Percentiles rank a stretch among this genome's conserved stretches.
phyloP scores from a whole-genome alignment of 1,140 invertebrate genomes.

The Drosophila nannoptera region DNA sequence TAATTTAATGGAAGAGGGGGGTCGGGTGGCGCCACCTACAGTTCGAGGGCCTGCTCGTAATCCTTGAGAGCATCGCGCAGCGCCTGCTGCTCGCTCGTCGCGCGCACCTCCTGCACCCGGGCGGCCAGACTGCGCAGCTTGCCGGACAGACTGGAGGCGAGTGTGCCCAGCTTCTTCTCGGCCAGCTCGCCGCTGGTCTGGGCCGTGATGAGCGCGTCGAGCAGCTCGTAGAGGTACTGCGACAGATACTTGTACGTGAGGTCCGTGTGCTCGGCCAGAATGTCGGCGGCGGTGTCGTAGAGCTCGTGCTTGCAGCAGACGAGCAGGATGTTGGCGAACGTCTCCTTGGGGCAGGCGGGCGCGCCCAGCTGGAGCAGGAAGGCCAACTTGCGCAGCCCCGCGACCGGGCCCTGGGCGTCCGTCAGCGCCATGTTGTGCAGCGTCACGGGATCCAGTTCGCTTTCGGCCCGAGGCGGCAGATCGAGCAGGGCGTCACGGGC shows the following conservation, averaged over 20 bases:
- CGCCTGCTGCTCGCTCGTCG: conserved; percentile 92
- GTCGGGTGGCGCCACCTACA: conserved; percentile 41
- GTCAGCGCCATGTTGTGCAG: conserved; percentile 98
- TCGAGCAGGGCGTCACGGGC: conserved; percentile 97
- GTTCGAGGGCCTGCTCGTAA: conserved; percentile 94
- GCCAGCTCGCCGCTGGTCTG: conserved; percentile 98
- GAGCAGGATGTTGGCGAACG: conserved; percentile 96
- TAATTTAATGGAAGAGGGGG: no score
- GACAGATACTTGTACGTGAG: conserved; percentile 97
- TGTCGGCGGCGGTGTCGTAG: conserved; percentile 98
- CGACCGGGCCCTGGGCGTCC: conserved; percentile 92
- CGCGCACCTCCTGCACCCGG: conserved; percentile 93
- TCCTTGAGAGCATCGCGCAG: conserved; percentile 94
- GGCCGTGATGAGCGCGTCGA: conserved; percentile 97
- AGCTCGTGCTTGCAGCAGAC: conserved; percentile 99
- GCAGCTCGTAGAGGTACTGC: conserved; percentile 93
- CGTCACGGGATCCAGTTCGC: conserved; percentile 98
- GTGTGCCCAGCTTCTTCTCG: conserved; percentile 97
- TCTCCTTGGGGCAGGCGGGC: conserved; percentile 93
- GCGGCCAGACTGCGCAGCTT: conserved; percentile 94
- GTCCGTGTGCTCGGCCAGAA: conserved; percentile 98
- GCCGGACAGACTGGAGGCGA: conserved; percentile 95
- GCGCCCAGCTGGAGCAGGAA: conserved; percentile 97
- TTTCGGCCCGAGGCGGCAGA: conserved; percentile 97
- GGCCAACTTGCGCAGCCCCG: conserved; percentile 97